Evolutionary conservation across 2,797 vertebrate genomes (phyloP).

Genomic region (Odontamblyopus rebecca): DNA sequence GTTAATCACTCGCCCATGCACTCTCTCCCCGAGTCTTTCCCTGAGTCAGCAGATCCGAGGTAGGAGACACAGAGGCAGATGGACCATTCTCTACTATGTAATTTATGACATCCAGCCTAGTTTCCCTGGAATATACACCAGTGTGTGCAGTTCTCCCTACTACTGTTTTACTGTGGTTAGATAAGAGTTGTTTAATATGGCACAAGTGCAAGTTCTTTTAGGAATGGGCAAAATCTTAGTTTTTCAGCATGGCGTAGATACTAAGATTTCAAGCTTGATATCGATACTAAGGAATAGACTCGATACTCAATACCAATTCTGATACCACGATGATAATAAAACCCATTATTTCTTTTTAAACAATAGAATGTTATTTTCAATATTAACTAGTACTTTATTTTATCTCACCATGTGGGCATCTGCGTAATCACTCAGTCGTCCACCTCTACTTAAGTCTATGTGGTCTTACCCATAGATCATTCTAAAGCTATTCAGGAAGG

Average conservation of each 20-base stretch:
- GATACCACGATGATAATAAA: too few relatives aligned
- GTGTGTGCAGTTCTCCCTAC: not conserved
- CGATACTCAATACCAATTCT: too few relatives aligned
- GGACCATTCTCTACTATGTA: conserved; percentile 30
- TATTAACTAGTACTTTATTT: too few relatives aligned
- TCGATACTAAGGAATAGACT: too few relatives aligned
- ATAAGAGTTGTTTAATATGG: not conserved
- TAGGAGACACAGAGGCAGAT: conserved; percentile 45
- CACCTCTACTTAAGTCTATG: too few relatives aligned
- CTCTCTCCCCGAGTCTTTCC: conserved; percentile 23
- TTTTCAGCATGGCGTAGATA: not conserved
- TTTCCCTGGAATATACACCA: conserved; percentile 19
- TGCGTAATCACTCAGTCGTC: too few relatives aligned
- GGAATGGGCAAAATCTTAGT: not conserved
- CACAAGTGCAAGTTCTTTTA: not conserved
- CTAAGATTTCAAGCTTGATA: too few relatives aligned
- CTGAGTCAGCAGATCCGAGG: conserved; percentile 54
- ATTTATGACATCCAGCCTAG: conserved; percentile 40
- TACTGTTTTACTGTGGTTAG: not conserved
- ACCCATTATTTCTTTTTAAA: too few relatives aligned
- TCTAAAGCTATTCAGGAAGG: too few relatives aligned
- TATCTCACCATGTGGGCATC: too few relatives aligned
- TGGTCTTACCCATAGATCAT: too few relatives aligned
- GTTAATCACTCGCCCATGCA: conserved; percentile 29
- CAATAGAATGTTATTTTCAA: too few relatives aligned